Conservation (phyloP, 1,140 invertebrate genomes). For the Drosophila eugracilis region DNA sequence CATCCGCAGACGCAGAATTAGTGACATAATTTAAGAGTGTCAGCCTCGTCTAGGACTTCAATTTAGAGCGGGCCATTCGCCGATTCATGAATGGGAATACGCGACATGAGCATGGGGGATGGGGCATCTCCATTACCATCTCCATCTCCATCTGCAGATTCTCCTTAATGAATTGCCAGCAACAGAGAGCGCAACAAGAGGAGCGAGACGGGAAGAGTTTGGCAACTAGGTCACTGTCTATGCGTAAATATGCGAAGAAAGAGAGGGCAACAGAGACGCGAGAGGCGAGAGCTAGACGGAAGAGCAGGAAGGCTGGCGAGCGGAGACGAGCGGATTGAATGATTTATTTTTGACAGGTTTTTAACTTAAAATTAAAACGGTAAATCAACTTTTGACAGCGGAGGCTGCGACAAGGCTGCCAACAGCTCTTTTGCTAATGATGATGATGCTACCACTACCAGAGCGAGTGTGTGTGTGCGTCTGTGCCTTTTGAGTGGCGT, state of each 20-base stretch:
- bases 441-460: conserved; percentile 45
- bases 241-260: conserved; percentile 49
- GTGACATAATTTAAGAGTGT: conserved; percentile 70
- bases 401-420: conserved; percentile 77
- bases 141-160: conserved; percentile 11
- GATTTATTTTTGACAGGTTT: conserved; percentile 85
- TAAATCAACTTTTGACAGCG: conserved; percentile 84
- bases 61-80: conserved; percentile 34
- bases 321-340: conserved; percentile 75
- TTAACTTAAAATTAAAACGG: conserved; percentile 85
- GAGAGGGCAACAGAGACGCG: conserved; percentile 21
- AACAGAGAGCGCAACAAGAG: conserved; percentile 3
- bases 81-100: conserved; percentile 63
- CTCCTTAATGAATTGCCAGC: conserved; percentile 48
- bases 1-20: conserved; percentile 38
- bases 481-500: conserved; percentile 41
- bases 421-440: conserved; percentile 79
- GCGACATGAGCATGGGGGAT: conserved; percentile 7
- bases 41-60: conserved; percentile 65
- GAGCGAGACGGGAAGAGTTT: conserved; percentile 5
- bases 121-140: too few species aligned
- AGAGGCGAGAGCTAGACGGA: conserved; percentile 31
- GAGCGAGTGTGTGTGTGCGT: conserved; percentile 12
- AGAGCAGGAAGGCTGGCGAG: conserved; percentile 37
- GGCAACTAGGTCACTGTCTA: conserved; percentile 63